These are phyloP conservation scores for Drosophila leonis DNA, from an alignment of 2,888 invertebrate species.

Conservation along the genomic window DNA sequence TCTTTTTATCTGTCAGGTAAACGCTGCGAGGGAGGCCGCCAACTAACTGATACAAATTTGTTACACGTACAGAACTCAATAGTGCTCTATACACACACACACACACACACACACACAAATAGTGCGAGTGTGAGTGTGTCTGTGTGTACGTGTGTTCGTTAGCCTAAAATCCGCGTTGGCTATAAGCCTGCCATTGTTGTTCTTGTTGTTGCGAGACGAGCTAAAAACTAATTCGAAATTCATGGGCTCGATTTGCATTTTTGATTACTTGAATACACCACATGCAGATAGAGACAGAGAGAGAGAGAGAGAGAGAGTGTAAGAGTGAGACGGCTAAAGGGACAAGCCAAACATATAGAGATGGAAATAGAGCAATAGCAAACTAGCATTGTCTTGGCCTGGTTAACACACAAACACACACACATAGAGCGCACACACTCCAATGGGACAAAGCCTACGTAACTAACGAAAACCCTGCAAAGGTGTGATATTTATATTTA, in stretches of 20 bases:
- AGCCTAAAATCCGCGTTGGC: constrained; percentile 73
- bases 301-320: not conserved
- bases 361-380: constrained; percentile 27
- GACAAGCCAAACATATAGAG: constrained; percentile 3
- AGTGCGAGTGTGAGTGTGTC: constrained; percentile 18
- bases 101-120: constrained; percentile 12
- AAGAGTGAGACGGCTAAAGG: not conserved
- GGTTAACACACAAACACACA: constrained; percentile 2
- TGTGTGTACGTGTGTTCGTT: constrained; percentile 75
- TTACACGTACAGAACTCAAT: constrained; percentile 65
- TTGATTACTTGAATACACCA: constrained; percentile 83
- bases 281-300: constrained; percentile 4
- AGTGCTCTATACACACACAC: constrained; percentile 11
- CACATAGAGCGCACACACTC: constrained; percentile 2
- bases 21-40: constrained; percentile 47
- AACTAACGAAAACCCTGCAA: constrained; percentile 45
- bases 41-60: constrained; percentile 80
- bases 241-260: constrained; percentile 85
- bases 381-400: constrained; percentile 59
- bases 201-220: constrained; percentile 47
- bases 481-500: constrained; percentile 79
- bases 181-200: constrained; percentile 54
- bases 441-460: constrained; percentile 22
- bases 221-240: constrained; percentile 83
- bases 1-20: constrained; percentile 35